Percentiles rank a stretch among this genome's conserved stretches.
These are phyloP conservation scores for Delia radicum DNA, from an alignment of 1,140 invertebrate species.

Conservation along the genomic window DNA sequence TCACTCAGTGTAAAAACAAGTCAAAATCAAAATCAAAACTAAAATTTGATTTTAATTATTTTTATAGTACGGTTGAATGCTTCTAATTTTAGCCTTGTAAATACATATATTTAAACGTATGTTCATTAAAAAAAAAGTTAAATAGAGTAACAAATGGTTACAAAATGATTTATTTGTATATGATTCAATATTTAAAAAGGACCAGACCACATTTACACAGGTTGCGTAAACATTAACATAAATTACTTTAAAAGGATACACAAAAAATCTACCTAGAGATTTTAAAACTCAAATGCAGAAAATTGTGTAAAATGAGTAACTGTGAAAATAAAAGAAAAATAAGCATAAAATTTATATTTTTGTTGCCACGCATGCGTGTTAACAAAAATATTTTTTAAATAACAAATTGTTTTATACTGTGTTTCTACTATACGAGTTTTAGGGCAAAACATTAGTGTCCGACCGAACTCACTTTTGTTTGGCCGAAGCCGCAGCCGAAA, in stretches of 20 bases:
- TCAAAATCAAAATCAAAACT: too few relatives aligned
- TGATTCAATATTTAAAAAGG: not conserved
- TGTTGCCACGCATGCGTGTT: constrained; percentile 30
- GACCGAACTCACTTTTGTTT: too few relatives aligned
- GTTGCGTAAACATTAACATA: constrained; percentile 38
- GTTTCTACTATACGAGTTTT: too few relatives aligned
- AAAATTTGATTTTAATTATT: too few relatives aligned
- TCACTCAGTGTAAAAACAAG: too few relatives aligned
- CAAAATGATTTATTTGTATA: not conserved
- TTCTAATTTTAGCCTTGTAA: too few relatives aligned
- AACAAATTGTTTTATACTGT: too few relatives aligned
- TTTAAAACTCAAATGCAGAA: not conserved
- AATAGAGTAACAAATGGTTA: not conserved
- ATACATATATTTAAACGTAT: too few relatives aligned
- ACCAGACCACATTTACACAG: constrained; percentile 38
- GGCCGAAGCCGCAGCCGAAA: too few relatives aligned
- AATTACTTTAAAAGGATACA: not conserved
- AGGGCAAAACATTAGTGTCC: too few relatives aligned
- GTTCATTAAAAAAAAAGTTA: too few relatives aligned
- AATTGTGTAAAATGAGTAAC: not conserved
- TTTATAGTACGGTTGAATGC: too few relatives aligned
- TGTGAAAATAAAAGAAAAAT: constrained; percentile 9
- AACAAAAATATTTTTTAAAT: not conserved
- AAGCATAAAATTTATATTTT: not conserved
- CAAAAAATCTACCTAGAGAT: not conserved